phyloP scores from a whole-genome alignment of 2,113 vertebrate genomes.

The Charina bottae region DNA sequence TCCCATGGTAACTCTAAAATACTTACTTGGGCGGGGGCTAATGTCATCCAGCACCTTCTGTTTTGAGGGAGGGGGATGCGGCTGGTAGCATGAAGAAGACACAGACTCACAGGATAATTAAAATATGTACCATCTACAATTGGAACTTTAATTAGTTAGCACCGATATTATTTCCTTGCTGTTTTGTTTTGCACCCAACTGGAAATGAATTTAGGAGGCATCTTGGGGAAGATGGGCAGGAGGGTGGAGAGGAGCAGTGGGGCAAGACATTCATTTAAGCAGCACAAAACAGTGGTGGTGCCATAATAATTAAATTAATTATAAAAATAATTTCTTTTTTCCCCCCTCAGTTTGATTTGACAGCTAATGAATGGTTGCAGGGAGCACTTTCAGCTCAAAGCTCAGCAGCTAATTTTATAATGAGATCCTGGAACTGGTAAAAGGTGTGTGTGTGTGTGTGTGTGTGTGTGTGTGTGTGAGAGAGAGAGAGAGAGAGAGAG shows the following conservation, averaged over 20 bases:
- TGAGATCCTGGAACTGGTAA: slow-evolving; percentile 64
- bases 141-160: slow-evolving; percentile 61
- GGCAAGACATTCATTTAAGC: slow-evolving; percentile 68
- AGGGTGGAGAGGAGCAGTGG: not conserved
- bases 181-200: not conserved
- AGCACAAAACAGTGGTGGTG: slow-evolving; percentile 60
- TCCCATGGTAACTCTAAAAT: slow-evolving; percentile 33
- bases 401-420: slow-evolving; percentile 65
- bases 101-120: slow-evolving; percentile 55
- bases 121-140: slow-evolving; percentile 48
- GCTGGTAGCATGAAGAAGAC: not conserved
- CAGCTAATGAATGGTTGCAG: slow-evolving; percentile 57
- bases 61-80: not conserved
- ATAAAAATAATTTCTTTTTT: slow-evolving; percentile 72
- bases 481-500: not conserved
- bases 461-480: not conserved
- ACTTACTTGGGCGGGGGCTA: slow-evolving; percentile 6
- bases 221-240: slow-evolving; percentile 22
- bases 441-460: slow-evolving; percentile 11
- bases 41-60: not conserved
- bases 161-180: not conserved
- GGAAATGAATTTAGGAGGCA: not conserved
- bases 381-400: slow-evolving; percentile 36
- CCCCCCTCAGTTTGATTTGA: slow-evolving; percentile 58
- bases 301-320: slow-evolving; percentile 77